phyloP scores from a whole-genome alignment of 2,888 invertebrate genomes.

The Papilio protenor region DNA sequence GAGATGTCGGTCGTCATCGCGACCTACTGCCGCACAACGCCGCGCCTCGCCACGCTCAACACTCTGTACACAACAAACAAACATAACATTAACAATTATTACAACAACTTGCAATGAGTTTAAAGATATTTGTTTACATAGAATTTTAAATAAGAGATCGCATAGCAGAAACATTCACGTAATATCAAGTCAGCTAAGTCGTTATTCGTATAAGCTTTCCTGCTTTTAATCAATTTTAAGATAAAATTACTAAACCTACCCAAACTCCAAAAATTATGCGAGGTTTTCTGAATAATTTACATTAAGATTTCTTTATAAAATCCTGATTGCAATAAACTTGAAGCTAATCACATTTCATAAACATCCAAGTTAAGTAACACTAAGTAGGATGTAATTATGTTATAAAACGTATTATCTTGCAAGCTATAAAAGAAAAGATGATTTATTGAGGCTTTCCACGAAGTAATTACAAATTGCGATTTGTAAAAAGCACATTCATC shows the following conservation, averaged over 20 bases:
- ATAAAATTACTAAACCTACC: not conserved
- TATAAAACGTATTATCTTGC: not conserved
- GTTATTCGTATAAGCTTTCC: too few relatives aligned
- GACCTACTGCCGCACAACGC: conserved; percentile 73
- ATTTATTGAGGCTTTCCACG: not conserved
- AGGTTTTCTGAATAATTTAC: not conserved
- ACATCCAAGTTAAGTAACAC: not conserved
- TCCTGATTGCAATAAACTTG: not conserved
- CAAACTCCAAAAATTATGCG: too few relatives aligned
- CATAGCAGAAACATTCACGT: too few relatives aligned
- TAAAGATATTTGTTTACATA: not conserved
- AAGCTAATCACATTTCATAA: not conserved
- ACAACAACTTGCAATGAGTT: not conserved
- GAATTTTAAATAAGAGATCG: not conserved
- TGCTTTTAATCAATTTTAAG: not conserved
- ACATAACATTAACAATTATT: conserved; percentile 30
- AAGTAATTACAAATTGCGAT: not conserved
- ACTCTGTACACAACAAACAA: conserved; percentile 61
- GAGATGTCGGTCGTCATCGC: conserved; percentile 98
- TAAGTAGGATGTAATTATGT: not conserved
- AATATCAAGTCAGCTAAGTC: too few relatives aligned
- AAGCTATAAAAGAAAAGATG: conserved; percentile 6
- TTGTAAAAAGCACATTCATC: not conserved
- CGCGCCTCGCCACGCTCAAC: conserved; percentile 79
- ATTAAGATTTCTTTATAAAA: not conserved